These are phyloP conservation scores for Taeniopygia guttata DNA, from an alignment of 2,797 vertebrate species.

Conservation along the genomic window DNA sequence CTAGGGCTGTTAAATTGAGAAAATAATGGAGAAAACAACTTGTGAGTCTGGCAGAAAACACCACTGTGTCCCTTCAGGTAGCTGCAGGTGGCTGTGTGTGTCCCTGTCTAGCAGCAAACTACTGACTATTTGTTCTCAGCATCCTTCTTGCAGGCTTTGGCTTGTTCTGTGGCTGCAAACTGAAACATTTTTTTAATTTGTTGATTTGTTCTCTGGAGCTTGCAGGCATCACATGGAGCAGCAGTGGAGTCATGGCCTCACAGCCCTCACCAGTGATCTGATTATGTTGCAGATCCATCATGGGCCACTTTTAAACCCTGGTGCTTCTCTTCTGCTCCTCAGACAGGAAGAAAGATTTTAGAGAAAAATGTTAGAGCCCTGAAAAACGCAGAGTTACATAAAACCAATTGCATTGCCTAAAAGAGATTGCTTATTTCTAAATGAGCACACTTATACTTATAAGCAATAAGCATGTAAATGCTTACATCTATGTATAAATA, in stretches of 20 bases:
- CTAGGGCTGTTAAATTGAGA: background rate
- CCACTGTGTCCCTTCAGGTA: rapidly evolving
- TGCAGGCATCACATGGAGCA: background rate
- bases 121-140: background rate
- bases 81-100: background rate
- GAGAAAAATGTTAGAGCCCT: slow-evolving; percentile 8
- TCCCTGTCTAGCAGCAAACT: background rate
- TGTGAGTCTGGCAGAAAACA: background rate
- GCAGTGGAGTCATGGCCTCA: background rate
- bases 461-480: background rate
- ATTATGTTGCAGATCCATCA: background rate
- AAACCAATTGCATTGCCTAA: background rate
- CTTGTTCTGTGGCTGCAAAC: background rate
- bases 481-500: background rate
- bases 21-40: background rate
- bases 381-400: slow-evolving; percentile 28
- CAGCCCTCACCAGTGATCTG: background rate
- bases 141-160: background rate
- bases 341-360: slow-evolving; percentile 42
- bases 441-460: background rate
- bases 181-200: background rate
- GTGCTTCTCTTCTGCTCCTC: slow-evolving; percentile 8
- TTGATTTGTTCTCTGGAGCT: background rate
- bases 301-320: background rate
- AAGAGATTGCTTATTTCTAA: background rate